A percentile compares a stretch with the other conserved stretches of the same genome.
Evolutionary conservation across 2,888 invertebrate species (phyloP).

Genomic region (Lamproptera curius): DNA sequence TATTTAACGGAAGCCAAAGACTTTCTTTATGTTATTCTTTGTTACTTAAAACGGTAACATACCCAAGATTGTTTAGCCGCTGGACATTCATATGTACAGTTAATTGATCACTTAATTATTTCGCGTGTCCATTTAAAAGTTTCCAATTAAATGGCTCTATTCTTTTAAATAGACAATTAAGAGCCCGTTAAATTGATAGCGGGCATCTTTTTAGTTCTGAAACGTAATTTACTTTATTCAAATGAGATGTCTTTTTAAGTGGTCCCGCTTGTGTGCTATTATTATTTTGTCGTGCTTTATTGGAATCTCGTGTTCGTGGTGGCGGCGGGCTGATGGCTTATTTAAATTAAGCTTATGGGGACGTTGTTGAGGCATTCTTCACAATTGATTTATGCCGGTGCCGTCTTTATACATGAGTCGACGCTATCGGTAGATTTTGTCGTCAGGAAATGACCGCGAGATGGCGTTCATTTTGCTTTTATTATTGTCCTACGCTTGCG

Average conservation of each 20-base stretch:
- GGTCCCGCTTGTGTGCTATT: slow-evolving; percentile 69
- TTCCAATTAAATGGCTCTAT: slow-evolving; percentile 69
- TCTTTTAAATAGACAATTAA: slow-evolving; percentile 73
- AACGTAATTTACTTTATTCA: slow-evolving; percentile 72
- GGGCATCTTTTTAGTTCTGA: slow-evolving; percentile 58
- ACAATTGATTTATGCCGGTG: slow-evolving; percentile 59
- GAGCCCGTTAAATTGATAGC: slow-evolving; percentile 67
- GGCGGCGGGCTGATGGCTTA: slow-evolving; percentile 56
- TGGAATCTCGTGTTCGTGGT: slow-evolving; percentile 67
- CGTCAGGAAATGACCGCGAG: slow-evolving; percentile 69
- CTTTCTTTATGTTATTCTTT: no score
- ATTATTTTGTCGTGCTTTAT: slow-evolving; percentile 72
- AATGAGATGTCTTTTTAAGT: slow-evolving; percentile 66
- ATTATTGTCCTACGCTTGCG: slow-evolving; percentile 54
- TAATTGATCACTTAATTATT: slow-evolving; percentile 76
- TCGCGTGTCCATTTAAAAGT: slow-evolving; percentile 66
- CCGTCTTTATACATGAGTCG: slow-evolving; percentile 52
- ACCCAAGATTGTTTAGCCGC: slow-evolving; percentile 13
- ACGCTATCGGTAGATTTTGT: slow-evolving; percentile 71
- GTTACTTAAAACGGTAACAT: slow-evolving; percentile 1
- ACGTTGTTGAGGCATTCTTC: slow-evolving; percentile 40
- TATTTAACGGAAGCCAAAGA: no score
- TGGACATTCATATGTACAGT: slow-evolving; percentile 44
- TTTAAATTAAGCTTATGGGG: slow-evolving; percentile 61
- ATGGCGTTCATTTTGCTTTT: slow-evolving; percentile 44